A percentile compares a stretch with the other conserved stretches of the same genome.
These are phyloP conservation scores for Syrista parreyssii DNA, from an alignment of 2,888 invertebrate species.

Conservation along the genomic window DNA sequence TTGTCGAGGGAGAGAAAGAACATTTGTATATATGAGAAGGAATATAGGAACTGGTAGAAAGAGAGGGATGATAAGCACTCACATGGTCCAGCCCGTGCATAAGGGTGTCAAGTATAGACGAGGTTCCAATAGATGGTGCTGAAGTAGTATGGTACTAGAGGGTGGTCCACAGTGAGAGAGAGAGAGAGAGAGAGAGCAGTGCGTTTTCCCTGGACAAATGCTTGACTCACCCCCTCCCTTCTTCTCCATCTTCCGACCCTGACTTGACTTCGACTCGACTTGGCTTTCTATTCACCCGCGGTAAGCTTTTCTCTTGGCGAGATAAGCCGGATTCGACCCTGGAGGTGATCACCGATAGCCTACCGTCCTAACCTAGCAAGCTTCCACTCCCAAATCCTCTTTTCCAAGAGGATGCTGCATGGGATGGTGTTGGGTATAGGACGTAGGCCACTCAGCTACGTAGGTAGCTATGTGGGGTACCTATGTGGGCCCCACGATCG, in stretches of 20 bases:
- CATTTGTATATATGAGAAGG: not conserved
- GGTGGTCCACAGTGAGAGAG: not conserved
- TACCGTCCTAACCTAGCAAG: constrained; percentile 38
- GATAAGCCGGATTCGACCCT: constrained; percentile 55
- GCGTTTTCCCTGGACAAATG: not conserved
- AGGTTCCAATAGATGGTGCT: not conserved
- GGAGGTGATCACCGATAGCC: constrained; percentile 56
- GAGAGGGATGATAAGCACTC: not conserved
- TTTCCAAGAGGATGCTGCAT: constrained; percentile 18
- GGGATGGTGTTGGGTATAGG: not conserved
- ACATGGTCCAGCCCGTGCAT: not conserved
- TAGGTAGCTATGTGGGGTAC: constrained; percentile 5
- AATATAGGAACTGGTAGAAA: not conserved
- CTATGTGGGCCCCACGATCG: constrained; percentile 16
- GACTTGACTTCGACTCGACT: not conserved
- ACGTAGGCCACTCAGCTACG: constrained; percentile 14
- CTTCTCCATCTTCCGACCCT: not conserved
- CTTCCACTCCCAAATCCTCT: constrained; percentile 52
- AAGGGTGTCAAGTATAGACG: not conserved
- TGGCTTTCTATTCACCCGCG: constrained; percentile 20
- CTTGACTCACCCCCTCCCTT: not conserved
- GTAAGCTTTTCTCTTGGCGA: constrained; percentile 44
- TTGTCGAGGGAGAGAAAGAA: not conserved
- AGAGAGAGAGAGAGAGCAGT: not conserved
- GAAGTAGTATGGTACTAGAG: not conserved